A percentile compares a stretch with the other conserved stretches of the same genome.
phyloP scores from a whole-genome alignment of 1,140 invertebrate genomes.

The Zaprionus gabonicus region DNA sequence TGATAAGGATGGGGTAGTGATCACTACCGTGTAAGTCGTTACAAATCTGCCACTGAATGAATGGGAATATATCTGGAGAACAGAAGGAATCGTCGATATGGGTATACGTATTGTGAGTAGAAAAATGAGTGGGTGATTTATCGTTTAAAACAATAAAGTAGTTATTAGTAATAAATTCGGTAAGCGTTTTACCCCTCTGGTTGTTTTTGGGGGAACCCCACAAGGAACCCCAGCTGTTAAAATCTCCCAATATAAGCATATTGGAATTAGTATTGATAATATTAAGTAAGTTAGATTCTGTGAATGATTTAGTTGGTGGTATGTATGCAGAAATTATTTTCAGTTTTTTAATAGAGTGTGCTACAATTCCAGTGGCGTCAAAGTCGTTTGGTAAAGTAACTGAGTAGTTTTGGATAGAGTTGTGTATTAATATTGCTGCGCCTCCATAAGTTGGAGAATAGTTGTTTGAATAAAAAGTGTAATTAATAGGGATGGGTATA shows the following conservation, averaged over 20 bases:
- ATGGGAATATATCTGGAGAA: neutral
- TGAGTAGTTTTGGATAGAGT: neutral
- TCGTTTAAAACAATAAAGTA: slow-evolving; percentile 25
- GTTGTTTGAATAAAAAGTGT: neutral
- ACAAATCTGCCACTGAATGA: neutral
- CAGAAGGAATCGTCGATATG: slow-evolving; percentile 27
- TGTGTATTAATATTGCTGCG: slow-evolving; percentile 12
- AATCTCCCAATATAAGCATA: neutral
- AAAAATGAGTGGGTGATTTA: slow-evolving; percentile 25
- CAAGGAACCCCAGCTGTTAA: slow-evolving; percentile 11
- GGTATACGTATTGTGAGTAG: slow-evolving; percentile 27
- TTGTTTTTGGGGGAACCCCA: slow-evolving; percentile 22
- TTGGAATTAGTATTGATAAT: neutral
- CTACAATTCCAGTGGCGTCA: neutral
- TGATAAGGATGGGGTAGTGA: slow-evolving; percentile 20
- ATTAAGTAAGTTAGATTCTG: slow-evolving; percentile 7
- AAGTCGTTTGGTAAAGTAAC: neutral
- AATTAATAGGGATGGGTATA: slow-evolving; percentile 3
- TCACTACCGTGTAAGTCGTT: slow-evolving; percentile 23
- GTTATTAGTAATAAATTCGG: slow-evolving; percentile 7
- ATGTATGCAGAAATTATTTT: neutral
- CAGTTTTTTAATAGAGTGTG: slow-evolving; percentile 1
- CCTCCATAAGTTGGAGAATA: neutral
- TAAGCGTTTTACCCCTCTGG: slow-evolving; percentile 8
- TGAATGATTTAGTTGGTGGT: neutral